Evolutionary conservation across 2,888 invertebrate genomes (phyloP).

Genomic region (Pyrgus malvae): DNA sequence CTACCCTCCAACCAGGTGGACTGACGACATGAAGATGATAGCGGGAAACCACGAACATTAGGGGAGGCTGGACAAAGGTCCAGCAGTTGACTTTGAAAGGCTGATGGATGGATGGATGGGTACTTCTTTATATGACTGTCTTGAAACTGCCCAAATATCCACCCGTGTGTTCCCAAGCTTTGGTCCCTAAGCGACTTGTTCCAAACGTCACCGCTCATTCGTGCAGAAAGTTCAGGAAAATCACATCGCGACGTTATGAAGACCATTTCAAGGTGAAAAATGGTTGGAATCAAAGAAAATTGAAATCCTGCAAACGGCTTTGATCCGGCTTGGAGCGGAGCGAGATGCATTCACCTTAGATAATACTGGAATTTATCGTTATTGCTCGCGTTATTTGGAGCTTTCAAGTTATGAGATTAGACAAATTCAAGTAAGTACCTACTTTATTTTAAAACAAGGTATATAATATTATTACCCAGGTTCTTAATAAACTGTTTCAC

Average conservation of each 20-base stretch:
- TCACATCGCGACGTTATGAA: constrained; percentile 32
- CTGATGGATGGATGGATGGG: too few relatives aligned
- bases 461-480: too few relatives aligned
- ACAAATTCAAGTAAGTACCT: not conserved
- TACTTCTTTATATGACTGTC: not conserved
- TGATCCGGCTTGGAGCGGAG: constrained; percentile 13
- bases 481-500: too few relatives aligned
- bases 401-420: not conserved
- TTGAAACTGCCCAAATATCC: not conserved
- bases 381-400: not conserved
- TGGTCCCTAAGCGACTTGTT: constrained; percentile 18
- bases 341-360: constrained; percentile 6
- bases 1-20: too few relatives aligned
- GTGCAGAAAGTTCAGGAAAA: constrained; percentile 27
- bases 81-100: too few relatives aligned
- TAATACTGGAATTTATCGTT: constrained; percentile 6
- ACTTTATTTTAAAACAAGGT: too few relatives aligned
- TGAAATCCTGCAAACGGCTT: constrained; percentile 33
- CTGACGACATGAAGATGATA: too few relatives aligned
- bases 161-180: constrained; percentile 9
- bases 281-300: constrained; percentile 31
- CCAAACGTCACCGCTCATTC: constrained; percentile 23
- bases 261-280: constrained; percentile 37
- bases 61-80: too few relatives aligned
- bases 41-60: too few relatives aligned